Evolutionary conservation across 2,113 vertebrate genomes (phyloP).

Genomic region (Columba janthina): DNA sequence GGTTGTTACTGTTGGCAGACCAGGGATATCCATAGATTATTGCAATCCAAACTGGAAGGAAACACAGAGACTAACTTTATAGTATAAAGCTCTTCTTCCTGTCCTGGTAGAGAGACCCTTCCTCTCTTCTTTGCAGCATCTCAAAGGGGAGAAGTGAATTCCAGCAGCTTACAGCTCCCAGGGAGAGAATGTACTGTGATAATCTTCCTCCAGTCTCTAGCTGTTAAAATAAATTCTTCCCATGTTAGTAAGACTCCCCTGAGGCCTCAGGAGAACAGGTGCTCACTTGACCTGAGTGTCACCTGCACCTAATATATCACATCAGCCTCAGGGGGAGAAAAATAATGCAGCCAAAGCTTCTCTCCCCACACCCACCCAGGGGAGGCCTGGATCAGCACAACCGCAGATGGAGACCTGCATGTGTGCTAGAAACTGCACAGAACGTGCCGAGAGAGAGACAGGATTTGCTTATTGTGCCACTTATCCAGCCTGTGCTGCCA

Average conservation of each 20-base stretch:
- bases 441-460: accelerated
- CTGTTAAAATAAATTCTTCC: slow-evolving; percentile 71
- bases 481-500: neutral
- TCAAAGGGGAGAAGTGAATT: slow-evolving; percentile 46
- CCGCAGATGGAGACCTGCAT: neutral
- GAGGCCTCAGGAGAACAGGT: slow-evolving; percentile 73
- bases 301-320: slow-evolving; percentile 72
- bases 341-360: slow-evolving; percentile 17
- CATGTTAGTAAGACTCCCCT: slow-evolving; percentile 66
- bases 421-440: neutral
- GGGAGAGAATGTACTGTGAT: slow-evolving; percentile 41
- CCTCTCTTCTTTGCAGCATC: neutral
- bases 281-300: slow-evolving; percentile 70
- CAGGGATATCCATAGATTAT: neutral
- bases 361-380: neutral
- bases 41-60: neutral
- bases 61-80: neutral
- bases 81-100: neutral
- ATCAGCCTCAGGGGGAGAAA: slow-evolving; percentile 47
- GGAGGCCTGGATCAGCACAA: slow-evolving; percentile 48
- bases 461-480: neutral
- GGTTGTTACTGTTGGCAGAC: neutral
- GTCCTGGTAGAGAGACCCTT: neutral
- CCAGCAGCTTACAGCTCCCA: slow-evolving; percentile 17
- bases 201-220: slow-evolving; percentile 24